These are phyloP conservation scores for Prinia subflava DNA, from an alignment of 2,113 vertebrate genomes.

Conservation along the genomic window DNA sequence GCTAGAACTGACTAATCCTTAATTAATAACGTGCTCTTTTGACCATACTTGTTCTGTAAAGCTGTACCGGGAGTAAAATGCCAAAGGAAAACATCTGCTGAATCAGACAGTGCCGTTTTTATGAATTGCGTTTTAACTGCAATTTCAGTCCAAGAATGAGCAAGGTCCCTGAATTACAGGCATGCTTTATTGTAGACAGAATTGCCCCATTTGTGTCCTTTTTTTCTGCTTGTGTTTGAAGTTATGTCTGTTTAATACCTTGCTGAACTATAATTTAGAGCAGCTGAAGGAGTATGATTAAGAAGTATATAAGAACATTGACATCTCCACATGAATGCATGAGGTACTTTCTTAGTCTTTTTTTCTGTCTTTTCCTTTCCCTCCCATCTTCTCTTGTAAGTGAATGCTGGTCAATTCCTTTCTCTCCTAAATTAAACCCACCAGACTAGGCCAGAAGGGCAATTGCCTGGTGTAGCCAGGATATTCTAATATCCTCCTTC, in stretches of 20 bases:
- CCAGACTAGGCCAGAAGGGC: background rate
- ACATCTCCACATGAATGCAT: background rate
- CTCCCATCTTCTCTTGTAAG: background rate
- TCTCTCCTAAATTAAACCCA: background rate
- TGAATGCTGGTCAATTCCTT: background rate
- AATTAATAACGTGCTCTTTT: background rate
- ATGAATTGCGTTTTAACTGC: conserved; percentile 3
- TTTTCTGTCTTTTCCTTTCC: background rate
- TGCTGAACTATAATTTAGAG: conserved; percentile 34
- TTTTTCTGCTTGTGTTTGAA: background rate
- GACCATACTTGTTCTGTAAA: background rate
- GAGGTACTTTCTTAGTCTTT: background rate
- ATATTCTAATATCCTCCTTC: background rate
- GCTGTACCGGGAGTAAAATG: background rate
- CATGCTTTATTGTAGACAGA: conserved; percentile 33
- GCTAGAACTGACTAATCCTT: background rate
- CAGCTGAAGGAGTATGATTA: background rate
- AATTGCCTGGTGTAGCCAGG: background rate
- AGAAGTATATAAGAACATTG: background rate
- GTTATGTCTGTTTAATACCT: conserved; percentile 53
- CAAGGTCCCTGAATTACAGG: conserved; percentile 13
- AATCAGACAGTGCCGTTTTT: background rate
- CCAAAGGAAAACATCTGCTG: background rate
- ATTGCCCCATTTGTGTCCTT: conserved; percentile 23
- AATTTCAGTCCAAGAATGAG: conserved; percentile 18